Evolutionary conservation across 2,888 invertebrate species (phyloP).

Genomic region (Idaea biselata): DNA sequence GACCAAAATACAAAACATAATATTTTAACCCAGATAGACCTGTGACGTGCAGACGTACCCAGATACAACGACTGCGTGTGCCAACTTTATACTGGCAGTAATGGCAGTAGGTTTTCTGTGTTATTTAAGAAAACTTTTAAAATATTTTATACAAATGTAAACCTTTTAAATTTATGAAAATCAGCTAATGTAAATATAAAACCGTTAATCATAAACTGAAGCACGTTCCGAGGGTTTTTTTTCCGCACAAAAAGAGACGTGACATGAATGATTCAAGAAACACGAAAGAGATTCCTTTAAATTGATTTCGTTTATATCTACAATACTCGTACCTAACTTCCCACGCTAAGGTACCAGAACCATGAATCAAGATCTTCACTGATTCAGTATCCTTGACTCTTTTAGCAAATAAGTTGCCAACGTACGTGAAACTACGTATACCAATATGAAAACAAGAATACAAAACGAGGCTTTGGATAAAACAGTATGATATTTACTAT

Average conservation of each 20-base stretch:
- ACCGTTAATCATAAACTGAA: conserved; percentile 28
- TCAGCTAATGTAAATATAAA: conserved; percentile 15
- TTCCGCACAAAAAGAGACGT: conserved; percentile 39
- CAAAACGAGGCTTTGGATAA: not conserved
- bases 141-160: conserved; percentile 1
- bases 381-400: not conserved
- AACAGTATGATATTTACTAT: not conserved
- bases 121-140: too few relatives aligned
- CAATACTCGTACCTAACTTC: conserved; percentile 4
- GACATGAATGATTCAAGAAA: conserved; percentile 39
- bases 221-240: conserved; percentile 32
- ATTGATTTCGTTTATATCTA: conserved; percentile 24
- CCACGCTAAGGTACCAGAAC: not conserved
- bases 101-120: too few relatives aligned
- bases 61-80: too few relatives aligned
- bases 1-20: too few relatives aligned
- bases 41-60: too few relatives aligned
- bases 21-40: too few relatives aligned
- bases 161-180: conserved; percentile 8
- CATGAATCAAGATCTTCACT: not conserved
- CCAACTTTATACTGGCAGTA: too few relatives aligned
- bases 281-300: conserved; percentile 26
- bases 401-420: conserved; percentile 3
- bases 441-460: too few relatives aligned
- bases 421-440: not conserved